Evolutionary conservation across 1,140 invertebrate genomes (phyloP).

Genomic region (Zaprionus kolodkinae): DNA sequence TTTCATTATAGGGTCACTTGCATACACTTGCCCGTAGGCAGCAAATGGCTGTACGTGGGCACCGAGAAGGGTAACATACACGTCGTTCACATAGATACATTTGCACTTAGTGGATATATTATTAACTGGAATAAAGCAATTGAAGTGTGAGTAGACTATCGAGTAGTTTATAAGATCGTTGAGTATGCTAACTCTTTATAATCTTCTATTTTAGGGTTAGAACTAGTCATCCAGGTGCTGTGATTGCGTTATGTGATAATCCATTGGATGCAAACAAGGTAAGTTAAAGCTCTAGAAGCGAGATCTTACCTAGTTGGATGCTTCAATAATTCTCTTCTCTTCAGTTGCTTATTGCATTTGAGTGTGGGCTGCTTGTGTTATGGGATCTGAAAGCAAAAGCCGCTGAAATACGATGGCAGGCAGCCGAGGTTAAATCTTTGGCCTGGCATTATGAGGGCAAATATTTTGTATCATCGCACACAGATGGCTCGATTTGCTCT

Average conservation of each 20-base stretch:
- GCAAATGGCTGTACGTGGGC: slow-evolving; percentile 99
- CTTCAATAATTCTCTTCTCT: background rate
- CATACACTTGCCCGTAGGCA: slow-evolving; percentile 96
- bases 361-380: slow-evolving; percentile 95
- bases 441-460: slow-evolving; percentile 99
- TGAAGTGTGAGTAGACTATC: slow-evolving; percentile 94
- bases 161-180: too few species aligned
- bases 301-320: background rate
- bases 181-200: background rate
- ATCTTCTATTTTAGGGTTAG: slow-evolving; percentile 88
- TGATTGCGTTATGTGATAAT: slow-evolving; percentile 98
- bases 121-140: slow-evolving; percentile 99
- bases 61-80: slow-evolving; percentile 99
- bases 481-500: slow-evolving; percentile 96
- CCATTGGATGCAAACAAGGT: slow-evolving; percentile 98
- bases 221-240: slow-evolving; percentile 96
- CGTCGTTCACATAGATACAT: slow-evolving; percentile 98
- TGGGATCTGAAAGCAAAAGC: slow-evolving; percentile 96
- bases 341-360: slow-evolving; percentile 98
- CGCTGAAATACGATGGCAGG: slow-evolving; percentile 93
- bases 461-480: slow-evolving; percentile 98
- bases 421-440: slow-evolving; percentile 92
- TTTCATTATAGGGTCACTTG: slow-evolving; percentile 92
- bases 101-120: slow-evolving; percentile 97
- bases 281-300: slow-evolving; percentile 45